A percentile compares a stretch with the other conserved stretches of the same genome.
Conservation (phyloP, 2,113 vertebrate genomes). For the Herpailurus yagouaroundi region DNA sequence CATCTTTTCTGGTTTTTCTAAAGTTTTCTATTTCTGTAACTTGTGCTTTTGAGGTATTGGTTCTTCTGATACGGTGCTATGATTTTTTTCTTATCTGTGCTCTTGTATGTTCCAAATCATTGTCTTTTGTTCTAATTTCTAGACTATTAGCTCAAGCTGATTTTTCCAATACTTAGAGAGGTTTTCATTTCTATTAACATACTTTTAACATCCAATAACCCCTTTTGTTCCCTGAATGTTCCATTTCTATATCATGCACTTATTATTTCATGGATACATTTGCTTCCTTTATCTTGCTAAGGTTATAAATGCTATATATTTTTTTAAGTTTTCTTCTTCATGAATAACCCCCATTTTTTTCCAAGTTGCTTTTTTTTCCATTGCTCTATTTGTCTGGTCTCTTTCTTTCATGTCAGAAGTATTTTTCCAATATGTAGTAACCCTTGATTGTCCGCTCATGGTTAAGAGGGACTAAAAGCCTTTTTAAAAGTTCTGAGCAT, state of each 20-base stretch:
- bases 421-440: not conserved
- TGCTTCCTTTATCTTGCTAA: not conserved
- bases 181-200: not conserved
- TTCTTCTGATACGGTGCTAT: not conserved
- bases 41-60: not conserved
- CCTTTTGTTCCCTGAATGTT: not conserved
- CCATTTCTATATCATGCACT: not conserved
- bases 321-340: not conserved
- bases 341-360: not conserved
- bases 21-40: not conserved
- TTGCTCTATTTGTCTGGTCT: not conserved
- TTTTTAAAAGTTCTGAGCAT: not conserved
- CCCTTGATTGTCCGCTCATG: not conserved
- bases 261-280: not conserved
- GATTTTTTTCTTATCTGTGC: not conserved
- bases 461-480: not conserved
- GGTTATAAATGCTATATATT: not conserved
- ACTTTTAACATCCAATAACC: not conserved
- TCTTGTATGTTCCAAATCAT: not conserved
- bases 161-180: not conserved
- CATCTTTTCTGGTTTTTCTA: not conserved
- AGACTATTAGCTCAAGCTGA: not conserved
- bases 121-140: not conserved
- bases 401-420: not conserved
- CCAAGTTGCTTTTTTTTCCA: not conserved